Percentiles rank a stretch among this genome's conserved stretches.
These are phyloP conservation scores for Triplophysa dalaica DNA, from an alignment of 2,113 vertebrate species.

Conservation along the genomic window DNA sequence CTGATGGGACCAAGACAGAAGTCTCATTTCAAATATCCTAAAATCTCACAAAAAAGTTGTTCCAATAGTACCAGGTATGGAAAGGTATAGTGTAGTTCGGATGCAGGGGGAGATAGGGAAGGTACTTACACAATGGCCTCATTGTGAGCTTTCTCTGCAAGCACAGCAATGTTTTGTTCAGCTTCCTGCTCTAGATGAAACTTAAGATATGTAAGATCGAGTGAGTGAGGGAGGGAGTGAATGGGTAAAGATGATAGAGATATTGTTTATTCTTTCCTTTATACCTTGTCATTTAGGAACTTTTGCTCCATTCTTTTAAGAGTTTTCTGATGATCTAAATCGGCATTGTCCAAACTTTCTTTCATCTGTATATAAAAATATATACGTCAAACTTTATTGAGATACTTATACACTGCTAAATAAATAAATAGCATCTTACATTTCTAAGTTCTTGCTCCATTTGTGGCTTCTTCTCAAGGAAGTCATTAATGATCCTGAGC, in stretches of 20 bases:
- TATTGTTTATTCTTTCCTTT: neutral
- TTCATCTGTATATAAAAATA: slow-evolving; percentile 69
- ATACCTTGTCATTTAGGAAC: slow-evolving; percentile 86
- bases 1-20: slow-evolving; percentile 63
- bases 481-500: slow-evolving; percentile 78
- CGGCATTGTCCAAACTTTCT: slow-evolving; percentile 71
- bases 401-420: neutral
- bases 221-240: neutral
- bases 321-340: slow-evolving; percentile 76
- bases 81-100: slow-evolving; percentile 54
- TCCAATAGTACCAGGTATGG: slow-evolving; percentile 29
- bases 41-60: slow-evolving; percentile 15
- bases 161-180: slow-evolving; percentile 72
- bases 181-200: slow-evolving; percentile 77
- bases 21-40: slow-evolving; percentile 3
- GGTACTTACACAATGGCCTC: slow-evolving; percentile 81
- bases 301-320: slow-evolving; percentile 74
- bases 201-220: slow-evolving; percentile 58
- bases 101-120: slow-evolving; percentile 43
- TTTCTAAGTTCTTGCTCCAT: slow-evolving; percentile 80
- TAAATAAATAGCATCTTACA: slow-evolving; percentile 52
- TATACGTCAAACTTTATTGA: neutral
- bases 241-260: neutral
- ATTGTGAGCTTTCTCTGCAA: slow-evolving; percentile 76
- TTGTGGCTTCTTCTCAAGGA: slow-evolving; percentile 74